These are phyloP conservation scores for Petrocephalus schoutedeni DNA, from an alignment of 2,797 vertebrate genomes.

Conservation along the genomic window DNA sequence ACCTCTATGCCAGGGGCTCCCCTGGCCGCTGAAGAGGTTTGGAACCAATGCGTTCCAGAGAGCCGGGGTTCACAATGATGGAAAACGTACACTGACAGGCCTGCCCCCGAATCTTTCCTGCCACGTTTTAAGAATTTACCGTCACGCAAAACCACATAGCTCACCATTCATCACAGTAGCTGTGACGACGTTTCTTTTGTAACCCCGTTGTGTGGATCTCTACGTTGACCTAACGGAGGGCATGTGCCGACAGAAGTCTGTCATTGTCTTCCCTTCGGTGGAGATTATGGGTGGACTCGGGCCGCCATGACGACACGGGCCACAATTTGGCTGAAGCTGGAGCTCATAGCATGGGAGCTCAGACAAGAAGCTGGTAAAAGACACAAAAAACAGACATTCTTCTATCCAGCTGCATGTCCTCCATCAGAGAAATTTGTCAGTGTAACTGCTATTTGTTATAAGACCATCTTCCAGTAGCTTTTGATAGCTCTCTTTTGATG, in stretches of 20 bases:
- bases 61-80: neutral
- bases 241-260: neutral
- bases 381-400: neutral
- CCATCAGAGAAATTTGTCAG: neutral
- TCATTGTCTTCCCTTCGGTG: neutral
- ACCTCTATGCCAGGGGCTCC: neutral
- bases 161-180: neutral
- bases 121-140: neutral
- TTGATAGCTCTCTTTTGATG: neutral
- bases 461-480: neutral
- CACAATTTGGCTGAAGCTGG: neutral
- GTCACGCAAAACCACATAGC: neutral
- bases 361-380: neutral
- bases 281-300: neutral
- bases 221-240: neutral
- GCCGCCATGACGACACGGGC: neutral
- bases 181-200: neutral
- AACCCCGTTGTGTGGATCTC: neutral
- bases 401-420: neutral
- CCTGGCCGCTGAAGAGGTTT: neutral
- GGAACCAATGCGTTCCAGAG: neutral
- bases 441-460: neutral
- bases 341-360: neutral
- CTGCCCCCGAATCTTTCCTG: neutral
- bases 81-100: neutral